Percentiles rank a stretch among this genome's conserved stretches.
Evolutionary conservation across 2,888 invertebrate species (phyloP).

Genomic region (Eristalis pertinax): DNA sequence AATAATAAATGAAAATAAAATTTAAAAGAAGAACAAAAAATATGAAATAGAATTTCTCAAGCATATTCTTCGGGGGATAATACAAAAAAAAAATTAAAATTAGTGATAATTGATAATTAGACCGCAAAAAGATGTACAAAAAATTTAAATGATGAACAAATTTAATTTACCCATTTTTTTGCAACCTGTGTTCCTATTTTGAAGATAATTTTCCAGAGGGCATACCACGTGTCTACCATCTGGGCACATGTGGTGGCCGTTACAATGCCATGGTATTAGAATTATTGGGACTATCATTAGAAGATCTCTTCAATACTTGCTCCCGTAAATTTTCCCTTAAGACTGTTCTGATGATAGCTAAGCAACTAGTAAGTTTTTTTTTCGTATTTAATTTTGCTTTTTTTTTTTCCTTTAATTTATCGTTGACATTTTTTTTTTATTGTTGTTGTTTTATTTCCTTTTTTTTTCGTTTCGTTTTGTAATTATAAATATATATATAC

Average conservation of each 20-base stretch:
- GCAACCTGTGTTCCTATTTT: constrained; percentile 54
- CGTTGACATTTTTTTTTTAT: constrained; percentile 18
- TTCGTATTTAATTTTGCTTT: constrained; percentile 57
- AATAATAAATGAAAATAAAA: constrained; percentile 14
- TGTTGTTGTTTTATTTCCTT: constrained; percentile 36
- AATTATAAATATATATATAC: too few species aligned
- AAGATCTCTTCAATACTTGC: constrained; percentile 99
- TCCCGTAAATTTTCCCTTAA: constrained; percentile 98
- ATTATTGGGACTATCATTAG: constrained; percentile 98
- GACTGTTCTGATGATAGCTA: constrained; percentile 98
- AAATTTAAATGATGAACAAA: constrained; percentile 29
- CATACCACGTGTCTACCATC: constrained; percentile 99
- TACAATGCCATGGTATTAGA: constrained; percentile 99
- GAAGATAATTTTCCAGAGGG: constrained; percentile 88
- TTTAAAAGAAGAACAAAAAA: constrained; percentile 1
- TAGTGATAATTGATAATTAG: constrained; percentile 75
- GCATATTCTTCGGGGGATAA: constrained; percentile 78
- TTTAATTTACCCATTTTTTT: constrained; percentile 26
- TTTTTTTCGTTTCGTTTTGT: background rate
- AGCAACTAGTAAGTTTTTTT: constrained; percentile 93
- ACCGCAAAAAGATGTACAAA: constrained; percentile 39
- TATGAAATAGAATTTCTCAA: constrained; percentile 80
- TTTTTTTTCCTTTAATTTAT: constrained; percentile 34
- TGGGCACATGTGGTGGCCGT: constrained; percentile 98
- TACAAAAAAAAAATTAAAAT: background rate